Conservation (phyloP, 2,797 vertebrate genomes). For the Sebastes matsubarae region DNA sequence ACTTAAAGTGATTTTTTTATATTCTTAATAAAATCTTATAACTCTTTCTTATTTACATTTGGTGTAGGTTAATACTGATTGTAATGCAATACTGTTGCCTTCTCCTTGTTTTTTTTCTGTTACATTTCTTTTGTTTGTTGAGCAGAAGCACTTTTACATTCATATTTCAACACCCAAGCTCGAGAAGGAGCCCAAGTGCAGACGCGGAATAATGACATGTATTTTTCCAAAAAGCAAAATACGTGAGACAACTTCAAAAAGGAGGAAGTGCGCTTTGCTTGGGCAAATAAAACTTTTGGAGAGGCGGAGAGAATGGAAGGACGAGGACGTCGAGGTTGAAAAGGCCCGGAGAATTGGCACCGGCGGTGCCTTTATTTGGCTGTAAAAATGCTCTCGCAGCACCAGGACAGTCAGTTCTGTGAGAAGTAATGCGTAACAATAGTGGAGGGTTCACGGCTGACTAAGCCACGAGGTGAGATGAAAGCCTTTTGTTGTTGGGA, state of each 20-base stretch:
- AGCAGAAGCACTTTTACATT: constrained; percentile 82
- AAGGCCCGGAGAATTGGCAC: constrained; percentile 56
- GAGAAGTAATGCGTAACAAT: constrained; percentile 58
- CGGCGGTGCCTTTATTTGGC: constrained; percentile 62
- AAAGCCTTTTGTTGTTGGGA: constrained; percentile 63
- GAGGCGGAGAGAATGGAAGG: constrained; percentile 34
- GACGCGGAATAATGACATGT: constrained; percentile 57
- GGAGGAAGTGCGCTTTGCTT: constrained; percentile 36
- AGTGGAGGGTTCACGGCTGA: constrained; percentile 50
- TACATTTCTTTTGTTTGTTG: constrained; percentile 72
- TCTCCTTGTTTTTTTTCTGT: constrained; percentile 45
- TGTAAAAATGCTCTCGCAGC: constrained; percentile 72
- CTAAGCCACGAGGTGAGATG: constrained; percentile 59
- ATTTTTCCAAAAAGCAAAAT: constrained; percentile 48
- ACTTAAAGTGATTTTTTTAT: constrained; percentile 58
- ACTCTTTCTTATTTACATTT: constrained; percentile 79
- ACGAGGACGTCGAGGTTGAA: constrained; percentile 33
- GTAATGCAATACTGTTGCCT: constrained; percentile 76
- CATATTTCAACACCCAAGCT: constrained; percentile 74
- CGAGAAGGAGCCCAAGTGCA: constrained; percentile 55
- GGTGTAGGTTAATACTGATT: constrained; percentile 79
- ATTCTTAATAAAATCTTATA: constrained; percentile 74
- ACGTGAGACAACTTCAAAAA: constrained; percentile 35
- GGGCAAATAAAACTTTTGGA: constrained; percentile 37
- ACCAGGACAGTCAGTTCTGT: constrained; percentile 64